These are phyloP conservation scores for Drosophila suboccidentalis DNA, from an alignment of 2,888 invertebrate species.

Conservation along the genomic window DNA sequence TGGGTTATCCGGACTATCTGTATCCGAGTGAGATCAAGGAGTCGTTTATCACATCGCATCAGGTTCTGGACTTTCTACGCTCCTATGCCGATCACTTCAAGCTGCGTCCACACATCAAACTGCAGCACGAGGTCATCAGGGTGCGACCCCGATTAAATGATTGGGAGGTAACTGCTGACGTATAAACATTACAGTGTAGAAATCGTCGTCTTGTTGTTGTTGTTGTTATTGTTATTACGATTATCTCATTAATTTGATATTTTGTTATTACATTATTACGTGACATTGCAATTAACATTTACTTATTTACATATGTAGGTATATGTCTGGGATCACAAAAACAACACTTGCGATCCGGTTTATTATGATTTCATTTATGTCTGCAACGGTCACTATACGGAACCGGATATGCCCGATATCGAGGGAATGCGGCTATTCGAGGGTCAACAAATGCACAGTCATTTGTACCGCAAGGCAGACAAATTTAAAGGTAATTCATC, in stretches of 20 bases:
- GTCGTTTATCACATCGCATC: slow-evolving; percentile 91
- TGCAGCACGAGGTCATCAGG: slow-evolving; percentile 87
- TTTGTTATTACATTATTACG: slow-evolving; percentile 13
- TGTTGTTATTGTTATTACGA: slow-evolving; percentile 8
- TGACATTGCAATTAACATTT: slow-evolving; percentile 2
- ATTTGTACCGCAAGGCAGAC: slow-evolving; percentile 93
- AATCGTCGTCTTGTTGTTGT: slow-evolving; percentile 8
- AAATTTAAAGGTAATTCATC: slow-evolving; percentile 87
- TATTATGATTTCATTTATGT: slow-evolving; percentile 93
- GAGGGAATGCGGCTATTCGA: slow-evolving; percentile 89
- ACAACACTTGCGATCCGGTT: slow-evolving; percentile 86
- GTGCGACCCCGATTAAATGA: slow-evolving; percentile 87
- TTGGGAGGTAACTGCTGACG: slow-evolving; percentile 88
- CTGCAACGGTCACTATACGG: slow-evolving; percentile 95
- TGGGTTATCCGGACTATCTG: slow-evolving; percentile 96
- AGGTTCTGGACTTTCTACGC: slow-evolving; percentile 91
- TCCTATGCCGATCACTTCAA: slow-evolving; percentile 90
- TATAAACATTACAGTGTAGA: slow-evolving; percentile 2
- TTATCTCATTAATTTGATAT: slow-evolving; percentile 9
- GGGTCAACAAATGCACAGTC: slow-evolving; percentile 90
- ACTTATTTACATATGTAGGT: slow-evolving; percentile 64
- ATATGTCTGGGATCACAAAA: slow-evolving; percentile 79
- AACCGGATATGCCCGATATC: slow-evolving; percentile 91
- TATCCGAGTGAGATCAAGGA: slow-evolving; percentile 88
- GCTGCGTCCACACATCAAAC: slow-evolving; percentile 89